Evolutionary conservation across 2,888 invertebrate species (phyloP).

Genomic region (Ephialtes manifestator): DNA sequence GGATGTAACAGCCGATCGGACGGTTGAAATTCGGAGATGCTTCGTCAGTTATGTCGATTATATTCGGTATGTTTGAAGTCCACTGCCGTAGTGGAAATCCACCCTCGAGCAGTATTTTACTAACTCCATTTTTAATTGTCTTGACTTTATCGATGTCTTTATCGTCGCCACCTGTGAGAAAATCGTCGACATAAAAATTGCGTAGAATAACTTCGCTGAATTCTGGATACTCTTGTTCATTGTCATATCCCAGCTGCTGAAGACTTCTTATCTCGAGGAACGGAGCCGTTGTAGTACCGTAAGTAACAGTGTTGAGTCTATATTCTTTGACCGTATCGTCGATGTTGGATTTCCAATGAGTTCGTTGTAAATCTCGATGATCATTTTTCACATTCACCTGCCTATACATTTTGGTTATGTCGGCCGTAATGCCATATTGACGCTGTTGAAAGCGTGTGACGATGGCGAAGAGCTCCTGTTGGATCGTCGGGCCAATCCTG

Average conservation of each 20-base stretch:
- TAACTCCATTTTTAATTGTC: conserved; percentile 1
- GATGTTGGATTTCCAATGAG: conserved; percentile 47
- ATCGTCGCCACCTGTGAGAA: conserved; percentile 24
- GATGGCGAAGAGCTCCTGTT: conserved; percentile 71
- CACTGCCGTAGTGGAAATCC: conserved; percentile 32
- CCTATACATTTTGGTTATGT: conserved; percentile 67
- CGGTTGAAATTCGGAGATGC: neutral
- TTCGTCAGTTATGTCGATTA: conserved; percentile 8
- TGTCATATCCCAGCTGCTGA: conserved; percentile 43
- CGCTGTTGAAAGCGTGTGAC: conserved; percentile 58
- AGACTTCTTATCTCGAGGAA: conserved; percentile 54
- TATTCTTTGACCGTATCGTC: neutral
- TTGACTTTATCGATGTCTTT: neutral
- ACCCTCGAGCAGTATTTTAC: conserved; percentile 27
- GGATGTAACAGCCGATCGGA: too few species aligned
- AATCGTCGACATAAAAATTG: conserved; percentile 46
- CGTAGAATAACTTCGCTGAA: conserved; percentile 28
- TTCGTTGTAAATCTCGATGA: conserved; percentile 58
- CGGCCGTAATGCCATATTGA: conserved; percentile 52
- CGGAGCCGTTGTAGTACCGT: conserved; percentile 48
- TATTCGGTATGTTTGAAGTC: conserved; percentile 45
- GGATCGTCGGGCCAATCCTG: conserved; percentile 71
- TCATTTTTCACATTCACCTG: conserved; percentile 40
- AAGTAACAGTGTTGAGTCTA: conserved; percentile 32
- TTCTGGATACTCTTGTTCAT: conserved; percentile 19